Evolutionary conservation across 1,140 invertebrate species (phyloP), one percentile per base, ranked within the genome.

Genomic region (Cotesia typhae): DNA sequence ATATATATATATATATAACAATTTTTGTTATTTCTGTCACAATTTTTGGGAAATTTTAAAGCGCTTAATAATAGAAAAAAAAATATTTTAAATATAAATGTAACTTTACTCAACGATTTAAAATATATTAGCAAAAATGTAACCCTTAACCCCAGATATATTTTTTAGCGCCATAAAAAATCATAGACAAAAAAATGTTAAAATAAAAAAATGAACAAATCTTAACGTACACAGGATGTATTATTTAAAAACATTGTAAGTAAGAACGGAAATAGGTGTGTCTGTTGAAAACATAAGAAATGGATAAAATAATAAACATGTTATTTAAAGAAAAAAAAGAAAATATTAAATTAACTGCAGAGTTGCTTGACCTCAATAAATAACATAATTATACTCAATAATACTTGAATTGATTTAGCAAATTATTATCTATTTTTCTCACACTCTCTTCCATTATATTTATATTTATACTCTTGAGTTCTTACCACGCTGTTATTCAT

Each of bases 231-330:
- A 47, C 17, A 55, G 53, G 17, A 55, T 55, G 53, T 55, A 55
- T 55, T 55, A 14, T 55, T 55, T 14, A n/a, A 17, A 55, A 55
- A 14, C 53, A 55, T 55, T 17, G 17, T 55, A 55, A 55, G 12
- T 14, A 55, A 55, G 53, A 55, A 55, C 53, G 53, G 53, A 55
- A 55, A 14, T 55, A 55, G 53, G 53, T 17, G 53, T 55, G 53
- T 55, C 53, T 12, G 53, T 55, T 55, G 53, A 55, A 47, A 55
- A 14, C 53, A 55, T n/a, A 55, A 55, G 12, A 55, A 55, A 55
- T 17, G 53, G 10, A 14, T 55, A 17, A 55, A 55, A 55, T 55
- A 55, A 55, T 55, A 55, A 55, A 55, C 53, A 55, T 55, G 53
- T 55, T 9, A 14, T 55, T 55, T 14, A n/a, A 55, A 55, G 12